Percentiles rank a stretch among this genome's conserved stretches.
Conservation (phyloP, 1,140 invertebrate genomes). For the Zaprionus ghesquierei region DNA sequence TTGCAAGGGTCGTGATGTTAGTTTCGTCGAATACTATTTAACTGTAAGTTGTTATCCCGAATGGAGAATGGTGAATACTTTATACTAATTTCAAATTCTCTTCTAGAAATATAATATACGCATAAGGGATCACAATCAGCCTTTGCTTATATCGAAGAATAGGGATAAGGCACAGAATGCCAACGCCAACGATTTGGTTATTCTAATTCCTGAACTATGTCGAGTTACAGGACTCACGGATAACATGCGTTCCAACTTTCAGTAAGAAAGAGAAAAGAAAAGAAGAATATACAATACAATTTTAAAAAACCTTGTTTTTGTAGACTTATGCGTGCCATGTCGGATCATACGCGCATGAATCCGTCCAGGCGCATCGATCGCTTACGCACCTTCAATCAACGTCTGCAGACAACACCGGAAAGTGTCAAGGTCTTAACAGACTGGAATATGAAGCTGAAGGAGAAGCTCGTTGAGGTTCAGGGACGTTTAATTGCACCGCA, state of each 20-base stretch:
- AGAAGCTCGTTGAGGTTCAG: slow-evolving; percentile 84
- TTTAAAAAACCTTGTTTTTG: neutral
- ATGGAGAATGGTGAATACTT: neutral
- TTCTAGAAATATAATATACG: slow-evolving; percentile 85
- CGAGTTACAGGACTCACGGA: slow-evolving; percentile 87
- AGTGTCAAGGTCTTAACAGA: slow-evolving; percentile 84
- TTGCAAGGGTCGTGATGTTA: slow-evolving; percentile 85
- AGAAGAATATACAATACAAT: neutral
- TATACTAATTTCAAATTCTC: neutral
- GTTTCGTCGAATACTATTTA: slow-evolving; percentile 91
- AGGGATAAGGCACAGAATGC: slow-evolving; percentile 85
- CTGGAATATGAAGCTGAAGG: slow-evolving; percentile 87
- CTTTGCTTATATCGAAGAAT: slow-evolving; percentile 86
- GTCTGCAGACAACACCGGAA: slow-evolving; percentile 83
- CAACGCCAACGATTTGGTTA: slow-evolving; percentile 86
- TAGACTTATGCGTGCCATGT: slow-evolving; percentile 86
- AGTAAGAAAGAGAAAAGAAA: slow-evolving; percentile 45
- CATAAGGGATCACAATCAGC: slow-evolving; percentile 85
- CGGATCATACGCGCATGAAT: slow-evolving; percentile 86
- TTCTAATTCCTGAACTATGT: slow-evolving; percentile 90
- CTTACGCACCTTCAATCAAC: slow-evolving; percentile 85
- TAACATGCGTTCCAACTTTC: slow-evolving; percentile 84
- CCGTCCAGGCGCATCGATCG: slow-evolving; percentile 86
- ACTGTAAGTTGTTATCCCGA: slow-evolving; percentile 74
- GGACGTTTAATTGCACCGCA: slow-evolving; percentile 85